phyloP scores from a whole-genome alignment of 2,797 vertebrate species.

The Pteronotus mesoamericanus region DNA sequence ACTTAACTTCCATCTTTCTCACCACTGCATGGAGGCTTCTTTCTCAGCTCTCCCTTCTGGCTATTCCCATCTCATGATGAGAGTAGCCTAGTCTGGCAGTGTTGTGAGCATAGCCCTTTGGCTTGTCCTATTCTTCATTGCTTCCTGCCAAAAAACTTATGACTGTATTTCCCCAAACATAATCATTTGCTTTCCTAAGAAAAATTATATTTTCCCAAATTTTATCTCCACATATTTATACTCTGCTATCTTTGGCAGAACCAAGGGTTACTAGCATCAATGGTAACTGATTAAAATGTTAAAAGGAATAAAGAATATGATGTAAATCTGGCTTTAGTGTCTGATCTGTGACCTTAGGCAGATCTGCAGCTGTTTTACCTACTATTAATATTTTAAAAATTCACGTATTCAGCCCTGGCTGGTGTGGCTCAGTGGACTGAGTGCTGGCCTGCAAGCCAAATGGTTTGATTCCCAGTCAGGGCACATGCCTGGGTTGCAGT shows the following conservation, averaged over 20 bases:
- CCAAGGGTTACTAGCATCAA: neutral
- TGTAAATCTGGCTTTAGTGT: neutral
- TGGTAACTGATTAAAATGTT: neutral
- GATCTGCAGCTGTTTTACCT: neutral
- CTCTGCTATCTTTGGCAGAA: neutral
- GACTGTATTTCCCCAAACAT: neutral
- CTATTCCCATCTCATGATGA: neutral
- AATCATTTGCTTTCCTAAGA: neutral
- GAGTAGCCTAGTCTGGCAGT: neutral
- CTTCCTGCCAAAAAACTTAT: neutral
- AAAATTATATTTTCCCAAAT: neutral
- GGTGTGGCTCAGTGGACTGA: no score
- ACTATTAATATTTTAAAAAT: neutral
- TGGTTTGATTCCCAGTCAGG: no score
- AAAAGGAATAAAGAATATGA: neutral
- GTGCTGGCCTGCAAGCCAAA: no score
- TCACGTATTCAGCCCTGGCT: no score
- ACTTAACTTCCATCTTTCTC: accelerated
- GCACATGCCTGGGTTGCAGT: no score
- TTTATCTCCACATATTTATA: neutral
- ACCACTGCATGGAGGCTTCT: neutral
- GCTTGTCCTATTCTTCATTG: neutral
- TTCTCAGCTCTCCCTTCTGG: accelerated
- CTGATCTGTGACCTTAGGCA: neutral
- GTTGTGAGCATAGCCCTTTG: neutral